Percentiles rank a stretch among this genome's conserved stretches.
These are phyloP conservation scores for Lampris megalopsis DNA, from an alignment of 2,113 vertebrate genomes.

Conservation along the genomic window DNA sequence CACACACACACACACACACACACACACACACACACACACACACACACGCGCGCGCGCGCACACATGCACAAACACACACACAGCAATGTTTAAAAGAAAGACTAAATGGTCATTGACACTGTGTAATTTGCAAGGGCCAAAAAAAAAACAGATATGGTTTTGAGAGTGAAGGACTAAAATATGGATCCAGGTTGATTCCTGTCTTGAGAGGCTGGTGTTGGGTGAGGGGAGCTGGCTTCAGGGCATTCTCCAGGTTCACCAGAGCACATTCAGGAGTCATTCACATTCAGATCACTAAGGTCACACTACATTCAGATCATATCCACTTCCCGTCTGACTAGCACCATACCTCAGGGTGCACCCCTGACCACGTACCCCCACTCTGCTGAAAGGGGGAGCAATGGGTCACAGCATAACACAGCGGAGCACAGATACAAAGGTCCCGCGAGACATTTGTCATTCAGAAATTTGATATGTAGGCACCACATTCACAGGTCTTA, in stretches of 20 bases:
- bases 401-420: too few species aligned
- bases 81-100: slow-evolving; percentile 26
- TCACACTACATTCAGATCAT: slow-evolving; percentile 56
- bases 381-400: too few species aligned
- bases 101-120: neutral
- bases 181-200: slow-evolving; percentile 32
- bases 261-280: slow-evolving; percentile 48
- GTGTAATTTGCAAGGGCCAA: neutral
- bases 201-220: slow-evolving; percentile 37
- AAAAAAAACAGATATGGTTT: too few species aligned
- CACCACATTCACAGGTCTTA: too few species aligned
- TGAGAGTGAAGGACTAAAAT: neutral
- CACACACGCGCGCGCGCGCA: neutral
- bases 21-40: slow-evolving; percentile 11
- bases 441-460: too few species aligned
- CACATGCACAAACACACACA: slow-evolving; percentile 20
- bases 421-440: too few species aligned
- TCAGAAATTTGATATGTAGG: too few species aligned
- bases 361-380: neutral
- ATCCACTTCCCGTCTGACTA: slow-evolving; percentile 51
- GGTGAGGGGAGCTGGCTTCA: slow-evolving; percentile 55
- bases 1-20: neutral
- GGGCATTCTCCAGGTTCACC: slow-evolving; percentile 67
- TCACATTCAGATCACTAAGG: slow-evolving; percentile 51
- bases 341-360: slow-evolving; percentile 23